These are phyloP conservation scores for Tribolium freemani DNA, from an alignment of 2,888 invertebrate genomes.

Conservation along the genomic window DNA sequence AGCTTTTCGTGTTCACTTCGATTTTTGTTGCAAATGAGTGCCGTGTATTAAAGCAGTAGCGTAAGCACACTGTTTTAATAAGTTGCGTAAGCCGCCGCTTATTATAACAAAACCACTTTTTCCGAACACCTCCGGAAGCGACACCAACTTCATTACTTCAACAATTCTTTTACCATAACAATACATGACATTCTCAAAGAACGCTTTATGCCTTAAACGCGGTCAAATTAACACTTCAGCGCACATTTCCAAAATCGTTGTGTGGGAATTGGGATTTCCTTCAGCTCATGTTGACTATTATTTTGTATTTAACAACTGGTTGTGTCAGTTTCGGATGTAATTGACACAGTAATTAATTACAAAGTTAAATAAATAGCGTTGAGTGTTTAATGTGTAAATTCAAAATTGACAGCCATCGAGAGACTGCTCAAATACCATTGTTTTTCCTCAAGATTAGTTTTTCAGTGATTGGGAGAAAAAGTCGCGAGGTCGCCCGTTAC, in stretches of 20 bases:
- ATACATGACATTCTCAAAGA: neutral
- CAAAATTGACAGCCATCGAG: neutral
- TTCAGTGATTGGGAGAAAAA: neutral
- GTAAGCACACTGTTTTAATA: conserved; percentile 20
- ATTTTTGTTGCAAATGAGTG: conserved; percentile 38
- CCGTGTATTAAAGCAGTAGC: conserved; percentile 19
- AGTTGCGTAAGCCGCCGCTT: conserved; percentile 20
- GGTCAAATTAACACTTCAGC: too few species aligned
- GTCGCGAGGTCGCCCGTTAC: neutral
- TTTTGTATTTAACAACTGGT: conserved; percentile 8
- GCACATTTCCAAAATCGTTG: too few species aligned
- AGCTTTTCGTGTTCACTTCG: conserved; percentile 40
- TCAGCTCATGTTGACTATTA: conserved; percentile 15
- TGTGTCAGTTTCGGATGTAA: conserved; percentile 21
- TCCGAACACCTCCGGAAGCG: conserved; percentile 15
- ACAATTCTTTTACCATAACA: neutral
- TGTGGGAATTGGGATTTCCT: conserved; percentile 10
- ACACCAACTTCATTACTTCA: conserved; percentile 7
- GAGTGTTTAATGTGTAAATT: conserved; percentile 26
- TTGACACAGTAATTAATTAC: conserved; percentile 27
- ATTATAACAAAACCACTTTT: conserved; percentile 26
- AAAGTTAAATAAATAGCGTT: conserved; percentile 22
- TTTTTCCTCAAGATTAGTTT: conserved; percentile 20
- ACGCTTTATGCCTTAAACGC: too few species aligned
- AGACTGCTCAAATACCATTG: conserved; percentile 5